phyloP scores from a whole-genome alignment of 2,888 invertebrate species.

The Pediacus dermestoides region DNA sequence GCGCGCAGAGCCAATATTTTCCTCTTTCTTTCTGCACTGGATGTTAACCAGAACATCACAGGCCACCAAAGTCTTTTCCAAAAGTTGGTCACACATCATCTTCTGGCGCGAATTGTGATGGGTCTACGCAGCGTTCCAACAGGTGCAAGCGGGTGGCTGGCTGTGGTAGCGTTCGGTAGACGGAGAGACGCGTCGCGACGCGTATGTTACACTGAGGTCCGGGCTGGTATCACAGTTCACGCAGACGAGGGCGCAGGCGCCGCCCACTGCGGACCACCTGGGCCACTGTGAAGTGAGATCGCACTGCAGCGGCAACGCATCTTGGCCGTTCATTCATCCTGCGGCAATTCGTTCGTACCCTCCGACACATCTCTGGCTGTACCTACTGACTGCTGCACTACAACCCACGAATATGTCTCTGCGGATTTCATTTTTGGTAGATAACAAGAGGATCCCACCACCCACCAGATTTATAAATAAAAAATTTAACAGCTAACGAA shows the following conservation, averaged over 20 bases:
- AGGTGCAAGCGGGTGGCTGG: constrained; percentile 26
- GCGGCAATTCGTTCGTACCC: constrained; percentile 27
- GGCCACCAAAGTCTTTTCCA: constrained; percentile 20
- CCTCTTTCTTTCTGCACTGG: constrained; percentile 24
- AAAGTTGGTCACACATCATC: constrained; percentile 16
- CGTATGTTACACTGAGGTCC: constrained; percentile 37
- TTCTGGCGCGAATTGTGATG: constrained; percentile 12
- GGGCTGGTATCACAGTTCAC: constrained; percentile 26
- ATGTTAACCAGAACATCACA: constrained; percentile 19
- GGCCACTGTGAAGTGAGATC: constrained; percentile 35
- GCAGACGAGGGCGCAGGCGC: constrained; percentile 37
- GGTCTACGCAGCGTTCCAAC: constrained; percentile 30
- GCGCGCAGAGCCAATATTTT: constrained; percentile 16
- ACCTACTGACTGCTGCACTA: too few species aligned
- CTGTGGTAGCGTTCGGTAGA: constrained; percentile 19
- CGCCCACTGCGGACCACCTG: constrained; percentile 47
- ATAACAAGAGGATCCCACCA: too few species aligned
- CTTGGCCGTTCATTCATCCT: constrained; percentile 34
- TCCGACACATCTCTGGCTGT: too few species aligned
- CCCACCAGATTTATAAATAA: too few species aligned
- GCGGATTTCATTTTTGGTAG: constrained; percentile 2
- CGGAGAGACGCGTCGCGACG: constrained; percentile 20
- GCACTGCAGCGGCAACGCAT: constrained; percentile 42
- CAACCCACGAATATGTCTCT: too few species aligned
- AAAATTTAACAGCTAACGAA: too few species aligned